A percentile compares a stretch with the other conserved stretches of the same genome.
phyloP scores from a whole-genome alignment of 2,888 invertebrate species.

The Aspidiotus destructor region DNA sequence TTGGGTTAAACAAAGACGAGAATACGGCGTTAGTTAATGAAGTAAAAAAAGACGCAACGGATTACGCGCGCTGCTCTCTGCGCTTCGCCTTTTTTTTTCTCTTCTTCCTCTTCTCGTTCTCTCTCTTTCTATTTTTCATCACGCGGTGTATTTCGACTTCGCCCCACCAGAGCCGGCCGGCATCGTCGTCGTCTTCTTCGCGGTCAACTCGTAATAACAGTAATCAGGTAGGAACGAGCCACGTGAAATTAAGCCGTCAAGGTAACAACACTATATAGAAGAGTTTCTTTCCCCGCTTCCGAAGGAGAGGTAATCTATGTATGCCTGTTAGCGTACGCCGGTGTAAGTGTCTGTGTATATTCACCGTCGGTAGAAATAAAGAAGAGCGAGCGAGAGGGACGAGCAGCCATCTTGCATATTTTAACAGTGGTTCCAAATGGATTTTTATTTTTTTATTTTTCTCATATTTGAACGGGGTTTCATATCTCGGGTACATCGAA shows the following conservation, averaged over 20 bases:
- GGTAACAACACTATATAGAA: conserved; percentile 22
- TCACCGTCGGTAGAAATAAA: neutral
- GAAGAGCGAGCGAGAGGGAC: conserved; percentile 16
- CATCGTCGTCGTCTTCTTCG: neutral
- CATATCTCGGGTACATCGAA: no score
- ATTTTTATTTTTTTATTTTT: neutral
- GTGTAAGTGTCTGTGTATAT: neutral
- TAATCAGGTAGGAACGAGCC: conserved; percentile 33
- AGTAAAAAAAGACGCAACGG: conserved; percentile 21
- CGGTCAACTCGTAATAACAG: conserved; percentile 29
- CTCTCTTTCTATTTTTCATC: conserved; percentile 13
- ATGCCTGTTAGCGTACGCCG: neutral
- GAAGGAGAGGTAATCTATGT: conserved; percentile 8
- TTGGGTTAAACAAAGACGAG: conserved; percentile 29
- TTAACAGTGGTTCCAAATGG: conserved; percentile 30
- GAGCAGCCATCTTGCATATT: conserved; percentile 31
- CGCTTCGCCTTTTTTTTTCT: neutral
- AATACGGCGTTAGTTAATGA: conserved; percentile 27
- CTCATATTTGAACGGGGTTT: no score
- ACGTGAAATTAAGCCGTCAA: conserved; percentile 33
- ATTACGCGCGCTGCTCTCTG: conserved; percentile 4
- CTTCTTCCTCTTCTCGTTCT: neutral
- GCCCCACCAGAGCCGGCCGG: conserved; percentile 14
- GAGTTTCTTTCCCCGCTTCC: conserved; percentile 2
- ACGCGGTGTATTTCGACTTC: conserved; percentile 8